Percentiles rank a stretch among this genome's conserved stretches.
These are phyloP conservation scores for Malurus elegans DNA, from an alignment of 2,113 vertebrate genomes.

Conservation along the genomic window DNA sequence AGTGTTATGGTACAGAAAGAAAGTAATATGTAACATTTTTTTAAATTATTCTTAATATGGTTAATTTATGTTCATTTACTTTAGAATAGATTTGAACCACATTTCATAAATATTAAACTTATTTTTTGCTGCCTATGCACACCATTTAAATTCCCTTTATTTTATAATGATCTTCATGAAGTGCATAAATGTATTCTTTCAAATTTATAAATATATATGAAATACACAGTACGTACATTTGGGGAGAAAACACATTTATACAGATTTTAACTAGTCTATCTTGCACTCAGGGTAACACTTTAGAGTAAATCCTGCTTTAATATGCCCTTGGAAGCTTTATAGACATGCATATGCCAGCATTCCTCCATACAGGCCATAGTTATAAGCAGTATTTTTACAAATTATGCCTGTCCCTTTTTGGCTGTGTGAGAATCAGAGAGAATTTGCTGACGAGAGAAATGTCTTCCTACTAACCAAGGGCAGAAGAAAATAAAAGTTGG, in stretches of 20 bases:
- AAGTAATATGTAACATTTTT: neutral
- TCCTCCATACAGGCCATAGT: neutral
- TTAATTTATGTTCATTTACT: constrained; percentile 10
- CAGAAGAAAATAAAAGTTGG: neutral
- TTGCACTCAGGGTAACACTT: neutral
- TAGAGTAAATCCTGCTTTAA: neutral
- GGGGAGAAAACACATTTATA: neutral
- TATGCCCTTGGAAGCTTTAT: neutral
- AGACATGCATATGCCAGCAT: neutral
- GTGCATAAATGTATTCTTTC: neutral
- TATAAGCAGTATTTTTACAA: neutral
- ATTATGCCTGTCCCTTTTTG: neutral
- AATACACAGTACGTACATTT: neutral
- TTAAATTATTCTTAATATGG: neutral
- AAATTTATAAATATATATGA: neutral
- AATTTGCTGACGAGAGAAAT: neutral
- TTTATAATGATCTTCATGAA: neutral
- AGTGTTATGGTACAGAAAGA: neutral
- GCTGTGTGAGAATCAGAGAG: neutral
- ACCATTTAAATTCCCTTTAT: neutral
- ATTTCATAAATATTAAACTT: neutral
- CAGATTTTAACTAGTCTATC: neutral
- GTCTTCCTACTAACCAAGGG: neutral
- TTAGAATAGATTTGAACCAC: neutral
- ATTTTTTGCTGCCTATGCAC: neutral